Evolutionary conservation across 2,888 invertebrate genomes (phyloP).

Genomic region (Timandra comae): DNA sequence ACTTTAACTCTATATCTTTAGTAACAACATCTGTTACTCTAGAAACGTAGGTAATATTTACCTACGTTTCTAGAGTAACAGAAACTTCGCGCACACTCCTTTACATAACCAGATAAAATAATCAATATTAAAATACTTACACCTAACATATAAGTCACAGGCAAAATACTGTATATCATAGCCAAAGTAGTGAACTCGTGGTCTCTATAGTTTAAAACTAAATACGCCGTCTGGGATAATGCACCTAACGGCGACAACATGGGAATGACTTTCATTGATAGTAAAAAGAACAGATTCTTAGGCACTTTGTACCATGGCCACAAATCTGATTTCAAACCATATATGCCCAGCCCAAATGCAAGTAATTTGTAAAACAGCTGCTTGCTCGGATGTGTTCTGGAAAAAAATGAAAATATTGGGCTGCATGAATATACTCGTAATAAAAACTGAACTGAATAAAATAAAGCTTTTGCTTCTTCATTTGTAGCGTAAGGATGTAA

Average conservation of each 20-base stretch:
- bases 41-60: no score
- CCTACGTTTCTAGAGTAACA: neutral
- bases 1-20: no score
- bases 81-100: no score
- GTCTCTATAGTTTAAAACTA: constrained; percentile 8
- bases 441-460: no score
- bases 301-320: constrained; percentile 12
- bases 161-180: constrained; percentile 9
- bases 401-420: constrained; percentile 2
- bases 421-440: no score
- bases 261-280: constrained; percentile 1
- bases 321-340: constrained; percentile 3
- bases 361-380: constrained; percentile 16
- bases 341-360: constrained; percentile 5
- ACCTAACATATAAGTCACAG: constrained; percentile 6
- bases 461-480: no score
- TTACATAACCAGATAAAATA: no score
- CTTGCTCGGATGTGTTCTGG: constrained; percentile 16
- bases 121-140: constrained; percentile 10
- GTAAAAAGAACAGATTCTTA: constrained; percentile 1
- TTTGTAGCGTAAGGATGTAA: no score
- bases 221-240: constrained; percentile 9
- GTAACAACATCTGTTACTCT: no score
- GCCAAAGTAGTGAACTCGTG: constrained; percentile 11
- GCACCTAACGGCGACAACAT: neutral